phyloP scores from a whole-genome alignment of 1,140 invertebrate genomes.

The Coelopa frigida region DNA sequence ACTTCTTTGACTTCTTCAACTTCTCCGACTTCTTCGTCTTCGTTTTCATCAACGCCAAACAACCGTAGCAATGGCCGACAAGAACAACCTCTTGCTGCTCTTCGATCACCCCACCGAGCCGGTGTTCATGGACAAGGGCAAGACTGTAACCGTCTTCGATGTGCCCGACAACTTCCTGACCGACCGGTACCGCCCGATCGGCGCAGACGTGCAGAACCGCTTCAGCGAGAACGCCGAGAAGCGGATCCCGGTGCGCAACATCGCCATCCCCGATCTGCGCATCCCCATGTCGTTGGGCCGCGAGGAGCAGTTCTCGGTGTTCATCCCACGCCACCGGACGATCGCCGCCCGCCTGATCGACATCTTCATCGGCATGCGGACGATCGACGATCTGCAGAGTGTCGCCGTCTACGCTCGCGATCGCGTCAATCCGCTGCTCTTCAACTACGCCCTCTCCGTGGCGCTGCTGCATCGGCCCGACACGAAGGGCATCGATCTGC shows the following conservation, averaged over 20 bases:
- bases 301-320: constrained; percentile 65
- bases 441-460: constrained; percentile 69
- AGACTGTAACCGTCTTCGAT: constrained; percentile 52
- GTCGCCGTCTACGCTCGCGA: constrained; percentile 64
- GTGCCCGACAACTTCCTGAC: constrained; percentile 54
- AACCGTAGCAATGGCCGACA: constrained; percentile 39
- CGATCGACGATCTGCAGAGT: constrained; percentile 62
- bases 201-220: constrained; percentile 45
- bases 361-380: constrained; percentile 64
- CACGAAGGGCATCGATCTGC: constrained; percentile 62
- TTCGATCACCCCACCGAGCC: constrained; percentile 72
- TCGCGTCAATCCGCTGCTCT: constrained; percentile 67
- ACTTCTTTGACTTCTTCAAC: too few relatives aligned
- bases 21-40: too few relatives aligned
- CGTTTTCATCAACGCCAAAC: too few relatives aligned
- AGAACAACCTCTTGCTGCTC: constrained; percentile 50
- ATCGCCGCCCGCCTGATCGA: constrained; percentile 63
- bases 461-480: constrained; percentile 67
- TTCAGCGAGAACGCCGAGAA: constrained; percentile 52
- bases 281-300: constrained; percentile 58
- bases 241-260: constrained; percentile 55
- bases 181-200: constrained; percentile 56
- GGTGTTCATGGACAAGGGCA: constrained; percentile 62
- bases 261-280: constrained; percentile 60
- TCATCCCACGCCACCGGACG: constrained; percentile 62